A percentile compares a stretch with the other conserved stretches of the same genome.
Conservation (phyloP, 2,113 vertebrate genomes). For the Diadophis punctatus region DNA sequence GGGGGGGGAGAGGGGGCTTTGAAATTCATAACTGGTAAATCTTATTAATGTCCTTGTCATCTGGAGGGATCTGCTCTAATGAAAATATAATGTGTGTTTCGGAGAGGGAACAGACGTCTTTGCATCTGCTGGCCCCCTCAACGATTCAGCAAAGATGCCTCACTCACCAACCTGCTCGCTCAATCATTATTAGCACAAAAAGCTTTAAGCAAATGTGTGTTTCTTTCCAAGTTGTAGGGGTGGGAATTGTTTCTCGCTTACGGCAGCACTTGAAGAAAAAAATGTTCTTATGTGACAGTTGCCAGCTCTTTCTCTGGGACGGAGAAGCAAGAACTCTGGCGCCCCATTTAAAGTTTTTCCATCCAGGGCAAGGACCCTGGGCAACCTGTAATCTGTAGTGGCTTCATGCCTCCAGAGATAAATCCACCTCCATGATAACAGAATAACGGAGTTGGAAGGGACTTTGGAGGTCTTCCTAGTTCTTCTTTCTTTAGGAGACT, state of each 20-base stretch:
- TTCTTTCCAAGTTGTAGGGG: not conserved
- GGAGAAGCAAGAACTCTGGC: not conserved
- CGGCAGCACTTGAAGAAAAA: not conserved
- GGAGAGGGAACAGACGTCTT: not conserved
- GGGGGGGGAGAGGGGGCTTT: too few species aligned
- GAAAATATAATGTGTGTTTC: slow-evolving; percentile 3
- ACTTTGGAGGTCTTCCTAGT: too few species aligned
- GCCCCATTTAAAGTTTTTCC: not conserved
- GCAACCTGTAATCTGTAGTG: too few species aligned
- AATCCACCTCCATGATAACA: not conserved
- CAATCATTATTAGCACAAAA: not conserved
- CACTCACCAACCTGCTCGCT: too few species aligned
- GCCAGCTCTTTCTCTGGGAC: not conserved
- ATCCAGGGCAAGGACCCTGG: not conserved
- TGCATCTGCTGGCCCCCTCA: not conserved
- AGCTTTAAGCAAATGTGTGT: not conserved
- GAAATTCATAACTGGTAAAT: not conserved
- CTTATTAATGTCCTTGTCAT: slow-evolving; percentile 17
- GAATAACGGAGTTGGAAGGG: too few species aligned
- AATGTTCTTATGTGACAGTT: not conserved
- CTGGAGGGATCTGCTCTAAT: not conserved
- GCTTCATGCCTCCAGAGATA: not conserved
- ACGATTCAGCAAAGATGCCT: not conserved
- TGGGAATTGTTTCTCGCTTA: not conserved
- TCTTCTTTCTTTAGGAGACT: too few species aligned